phyloP scores from a whole-genome alignment of 2,113 vertebrate species.

The Ciconia maguari region DNA sequence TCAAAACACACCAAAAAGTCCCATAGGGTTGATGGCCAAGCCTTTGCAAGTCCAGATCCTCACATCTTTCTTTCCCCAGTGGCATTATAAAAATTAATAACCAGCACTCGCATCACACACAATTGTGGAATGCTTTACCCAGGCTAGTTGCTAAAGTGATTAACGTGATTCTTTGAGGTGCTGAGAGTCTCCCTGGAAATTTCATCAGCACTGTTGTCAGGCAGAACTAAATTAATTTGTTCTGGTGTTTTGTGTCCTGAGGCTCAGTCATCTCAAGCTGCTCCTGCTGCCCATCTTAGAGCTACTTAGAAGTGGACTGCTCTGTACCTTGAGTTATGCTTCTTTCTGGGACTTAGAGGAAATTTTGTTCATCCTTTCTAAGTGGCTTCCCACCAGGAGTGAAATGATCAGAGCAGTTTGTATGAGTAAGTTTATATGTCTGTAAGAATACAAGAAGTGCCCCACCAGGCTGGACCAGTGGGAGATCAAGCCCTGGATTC shows the following conservation, averaged over 20 bases:
- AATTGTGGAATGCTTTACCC: background rate
- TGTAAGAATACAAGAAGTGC: background rate
- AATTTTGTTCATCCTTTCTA: background rate
- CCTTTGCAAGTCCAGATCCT: background rate
- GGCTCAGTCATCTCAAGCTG: background rate
- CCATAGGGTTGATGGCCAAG: background rate
- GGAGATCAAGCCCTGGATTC: accelerated
- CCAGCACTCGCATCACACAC: background rate
- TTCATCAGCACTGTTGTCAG: background rate
- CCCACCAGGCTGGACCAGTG: background rate
- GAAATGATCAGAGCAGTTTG: background rate
- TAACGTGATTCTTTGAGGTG: background rate
- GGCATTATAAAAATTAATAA: background rate
- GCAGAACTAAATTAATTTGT: background rate
- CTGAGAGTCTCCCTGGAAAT: background rate
- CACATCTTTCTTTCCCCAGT: background rate
- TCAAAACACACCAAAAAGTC: background rate
- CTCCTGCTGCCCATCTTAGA: background rate
- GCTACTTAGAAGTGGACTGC: background rate
- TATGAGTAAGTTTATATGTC: background rate
- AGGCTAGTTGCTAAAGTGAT: background rate
- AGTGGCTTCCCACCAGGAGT: background rate
- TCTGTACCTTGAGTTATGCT: background rate
- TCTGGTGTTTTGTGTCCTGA: background rate
- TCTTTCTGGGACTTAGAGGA: background rate